phyloP scores from a whole-genome alignment of 2,113 vertebrate genomes.

The Etia nguti region DNA sequence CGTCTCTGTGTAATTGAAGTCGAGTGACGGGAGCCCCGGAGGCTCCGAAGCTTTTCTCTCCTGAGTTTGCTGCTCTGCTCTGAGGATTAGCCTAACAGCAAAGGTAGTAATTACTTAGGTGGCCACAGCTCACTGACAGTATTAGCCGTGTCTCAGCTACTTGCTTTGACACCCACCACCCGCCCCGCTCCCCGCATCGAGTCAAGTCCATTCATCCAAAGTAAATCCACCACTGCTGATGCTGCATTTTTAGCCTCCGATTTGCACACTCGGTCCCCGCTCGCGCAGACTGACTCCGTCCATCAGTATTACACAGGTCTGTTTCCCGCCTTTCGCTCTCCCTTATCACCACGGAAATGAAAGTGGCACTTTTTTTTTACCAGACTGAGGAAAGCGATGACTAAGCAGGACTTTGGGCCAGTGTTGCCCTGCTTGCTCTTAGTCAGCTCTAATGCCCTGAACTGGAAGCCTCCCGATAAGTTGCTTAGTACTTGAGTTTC shows the following conservation, averaged over 20 bases:
- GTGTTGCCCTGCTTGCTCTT: not conserved
- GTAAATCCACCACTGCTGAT: slow-evolving; percentile 61
- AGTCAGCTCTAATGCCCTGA: slow-evolving; percentile 10
- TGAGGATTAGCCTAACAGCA: slow-evolving; percentile 54
- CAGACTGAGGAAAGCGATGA: slow-evolving; percentile 23
- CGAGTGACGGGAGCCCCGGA: not conserved
- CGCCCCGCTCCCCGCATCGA: not conserved
- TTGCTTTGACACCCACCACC: slow-evolving; percentile 50
- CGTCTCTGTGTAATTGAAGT: slow-evolving; percentile 29
- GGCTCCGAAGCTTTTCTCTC: slow-evolving; percentile 16
- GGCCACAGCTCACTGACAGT: slow-evolving; percentile 53
- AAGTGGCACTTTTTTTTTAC: slow-evolving; percentile 45
- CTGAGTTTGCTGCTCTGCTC: slow-evolving; percentile 34
- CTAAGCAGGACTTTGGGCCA: slow-evolving; percentile 24
- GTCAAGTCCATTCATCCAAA: slow-evolving; percentile 54
- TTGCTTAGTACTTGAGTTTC: slow-evolving; percentile 13
- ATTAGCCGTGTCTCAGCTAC: slow-evolving; percentile 60
- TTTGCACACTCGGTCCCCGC: not conserved
- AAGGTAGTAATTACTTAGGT: slow-evolving; percentile 62
- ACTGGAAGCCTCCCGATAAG: slow-evolving; percentile 36
- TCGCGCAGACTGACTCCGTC: slow-evolving; percentile 34
- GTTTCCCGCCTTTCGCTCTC: slow-evolving; percentile 35
- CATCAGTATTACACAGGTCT: slow-evolving; percentile 59
- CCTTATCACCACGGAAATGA: slow-evolving; percentile 42
- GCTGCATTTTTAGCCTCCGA: slow-evolving; percentile 25